Evolutionary conservation across 2,888 invertebrate species (phyloP).

Genomic region (Watsonalla binaria): DNA sequence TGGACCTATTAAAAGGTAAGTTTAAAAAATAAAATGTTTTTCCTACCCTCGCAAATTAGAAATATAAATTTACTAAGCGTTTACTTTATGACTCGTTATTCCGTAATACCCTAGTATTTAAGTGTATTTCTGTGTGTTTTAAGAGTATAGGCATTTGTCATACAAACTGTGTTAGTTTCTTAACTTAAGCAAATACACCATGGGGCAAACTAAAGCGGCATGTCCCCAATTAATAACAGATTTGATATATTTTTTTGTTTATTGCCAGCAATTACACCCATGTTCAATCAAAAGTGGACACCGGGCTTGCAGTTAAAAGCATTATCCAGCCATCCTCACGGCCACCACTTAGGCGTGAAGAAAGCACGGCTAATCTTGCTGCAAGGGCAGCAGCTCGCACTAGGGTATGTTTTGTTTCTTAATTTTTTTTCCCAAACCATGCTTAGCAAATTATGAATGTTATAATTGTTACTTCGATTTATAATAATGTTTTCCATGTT

Average conservation of each 20-base stretch:
- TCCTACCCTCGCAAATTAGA: constrained; percentile 20
- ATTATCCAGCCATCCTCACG: constrained; percentile 42
- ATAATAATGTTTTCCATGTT: too few relatives aligned
- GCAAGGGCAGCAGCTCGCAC: constrained; percentile 48
- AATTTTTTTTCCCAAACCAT: background rate
- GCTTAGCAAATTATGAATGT: too few relatives aligned
- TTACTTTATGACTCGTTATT: too few relatives aligned
- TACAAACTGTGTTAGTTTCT: too few relatives aligned
- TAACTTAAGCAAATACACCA: too few relatives aligned
- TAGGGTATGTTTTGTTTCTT: constrained; percentile 31
- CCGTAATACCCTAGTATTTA: too few relatives aligned
- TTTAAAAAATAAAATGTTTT: constrained; percentile 4
- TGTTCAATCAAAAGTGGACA: constrained; percentile 70
- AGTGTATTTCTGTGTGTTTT: too few relatives aligned
- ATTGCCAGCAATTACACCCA: constrained; percentile 59
- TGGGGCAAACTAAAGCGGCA: background rate
- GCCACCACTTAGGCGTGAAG: constrained; percentile 61
- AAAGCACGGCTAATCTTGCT: constrained; percentile 62
- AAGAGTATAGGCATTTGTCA: too few relatives aligned
- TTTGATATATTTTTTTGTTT: constrained; percentile 3
- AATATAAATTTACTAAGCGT: background rate
- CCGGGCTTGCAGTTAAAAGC: constrained; percentile 47
- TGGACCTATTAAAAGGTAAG: constrained; percentile 42
- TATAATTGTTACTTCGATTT: too few relatives aligned
- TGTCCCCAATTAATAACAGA: background rate